Base-by-base conservation (phyloP, 2,888 invertebrate genomes). In the Neria commutata region DNA sequence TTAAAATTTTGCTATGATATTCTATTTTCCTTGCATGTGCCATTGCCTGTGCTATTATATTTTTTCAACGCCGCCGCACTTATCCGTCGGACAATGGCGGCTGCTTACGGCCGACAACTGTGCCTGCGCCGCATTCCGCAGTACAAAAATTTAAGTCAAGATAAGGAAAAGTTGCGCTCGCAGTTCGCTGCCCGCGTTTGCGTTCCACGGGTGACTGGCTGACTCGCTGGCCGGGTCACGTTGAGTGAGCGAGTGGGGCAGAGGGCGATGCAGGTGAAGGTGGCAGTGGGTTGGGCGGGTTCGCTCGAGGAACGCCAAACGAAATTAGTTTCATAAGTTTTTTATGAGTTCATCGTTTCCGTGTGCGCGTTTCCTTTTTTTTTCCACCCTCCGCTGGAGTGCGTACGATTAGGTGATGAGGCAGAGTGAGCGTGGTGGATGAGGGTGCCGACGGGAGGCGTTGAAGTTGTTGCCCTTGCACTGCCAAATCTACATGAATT, bases 61-160 rank as follows among this genome's bases (percentile, higher is more conserved):
- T n/a, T 17, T 29, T 49, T 4, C 6, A n/a, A 5, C 5, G 14
- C 17, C 14, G 29, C 49, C 10, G 17, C 45, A 19, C 19, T 42
- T 19, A n/a, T 8, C 34, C 47, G 46, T 24, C 17, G 21, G 37
- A 47, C 33, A 72, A 64, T 69, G 64, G 61, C 63, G 63, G 65
- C 63, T 62, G 69, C 21, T 42, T 19, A 19, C 14, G 21, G 21
- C 42, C 42, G 19, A 42, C 42, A 42, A 42, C 17, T n/a, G n/a
- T 14, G 19, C 21, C 17, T 42, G 17, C 21, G 21, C 19, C 42
- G 21, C 19, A 42, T 21, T 17, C 42, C 21, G 19, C 29, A 8
- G 42, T 21, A 42, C 42, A 42, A 42, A 17, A 42, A 19, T 42
- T 42, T 3, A 42, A 42, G 17, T 42, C 42, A 19, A 42, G 42